Base-by-base conservation (phyloP, 2,888 invertebrate genomes). In the Beris morrisii region DNA sequence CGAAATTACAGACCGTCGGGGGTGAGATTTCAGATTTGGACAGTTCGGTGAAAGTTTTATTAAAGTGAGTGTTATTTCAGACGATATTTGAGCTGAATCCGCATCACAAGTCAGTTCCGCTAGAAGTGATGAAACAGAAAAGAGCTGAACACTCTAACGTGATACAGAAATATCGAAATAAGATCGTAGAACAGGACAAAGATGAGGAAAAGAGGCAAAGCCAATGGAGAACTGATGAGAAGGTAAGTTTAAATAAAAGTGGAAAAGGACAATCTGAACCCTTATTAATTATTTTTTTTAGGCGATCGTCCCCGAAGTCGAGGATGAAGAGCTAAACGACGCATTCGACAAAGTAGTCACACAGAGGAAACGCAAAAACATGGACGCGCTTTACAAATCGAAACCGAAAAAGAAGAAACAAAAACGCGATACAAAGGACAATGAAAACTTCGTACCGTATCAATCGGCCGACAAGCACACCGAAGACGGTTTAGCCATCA, bases 11-110 rank as follows among this genome's bases (percentile, higher is more conserved):
- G 78, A 43, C 79, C 80, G 22, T 74, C 76, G 12, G 79, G 76
- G 13, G 81, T 80, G 73, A 75, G 75, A 73, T 32, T 6, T 55
- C 9, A 61, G 61, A 15, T 43, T 9, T 38, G 38, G 38, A 38
- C 38, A 22, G n/a, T 61, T 55, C 28, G 7, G 15, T 52, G 50
- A 28, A 30, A 9, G 38, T 48, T 6, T 38, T 7, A 38, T 15
- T 48, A 22, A 32, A 22, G 12, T 38, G 50, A 44, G 11, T 38
- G 13, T 57, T 30, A 52, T 61, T 69, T 54, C 81, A 95, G 94
- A 98, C 97, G 0, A 91, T 98, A 74, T 93, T 98, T 80, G 98
- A 98, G 82, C 84, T 97, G 58, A 91, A 92, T 53, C 86, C 90
- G 0, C 92, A 90, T 76, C 85, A 88, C 73, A 88, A 93, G 76